These are phyloP conservation scores for Drosophila teissieri DNA, from an alignment of 1,140 invertebrate genomes.

Conservation along the genomic window DNA sequence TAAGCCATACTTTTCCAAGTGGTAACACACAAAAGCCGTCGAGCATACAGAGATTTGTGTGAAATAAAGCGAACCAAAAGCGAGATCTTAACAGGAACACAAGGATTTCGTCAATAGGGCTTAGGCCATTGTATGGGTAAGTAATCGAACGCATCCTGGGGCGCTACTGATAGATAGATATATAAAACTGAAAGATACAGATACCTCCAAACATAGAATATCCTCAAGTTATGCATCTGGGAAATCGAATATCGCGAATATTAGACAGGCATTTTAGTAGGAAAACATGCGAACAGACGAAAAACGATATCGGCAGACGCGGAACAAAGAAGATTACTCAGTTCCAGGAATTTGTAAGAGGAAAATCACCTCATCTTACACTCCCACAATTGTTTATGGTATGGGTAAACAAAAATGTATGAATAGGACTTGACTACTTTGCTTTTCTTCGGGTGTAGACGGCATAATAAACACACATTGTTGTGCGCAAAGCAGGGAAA, in stretches of 20 bases:
- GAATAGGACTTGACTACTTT: background rate
- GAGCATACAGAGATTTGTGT: conserved; percentile 27
- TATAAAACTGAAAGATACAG: no score
- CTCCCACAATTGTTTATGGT: background rate
- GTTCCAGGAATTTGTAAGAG: background rate
- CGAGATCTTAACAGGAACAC: conserved; percentile 47
- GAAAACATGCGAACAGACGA: background rate
- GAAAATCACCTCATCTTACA: conserved; percentile 3
- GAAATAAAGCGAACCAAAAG: conserved; percentile 32
- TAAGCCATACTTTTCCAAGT: conserved; percentile 4
- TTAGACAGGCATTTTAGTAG: background rate
- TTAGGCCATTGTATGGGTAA: conserved; percentile 85
- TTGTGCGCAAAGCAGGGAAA: conserved; percentile 3
- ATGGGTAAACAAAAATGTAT: no score
- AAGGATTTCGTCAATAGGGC: conserved; percentile 77
- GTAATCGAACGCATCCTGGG: conserved; percentile 18
- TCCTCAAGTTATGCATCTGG: no score
- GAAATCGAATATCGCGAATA: background rate
- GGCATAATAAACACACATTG: background rate
- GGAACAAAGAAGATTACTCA: conserved; percentile 20
- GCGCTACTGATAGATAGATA: no score
- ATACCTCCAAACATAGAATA: no score
- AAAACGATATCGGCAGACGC: background rate
- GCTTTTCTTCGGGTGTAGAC: background rate
- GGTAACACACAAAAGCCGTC: conserved; percentile 12